Base-by-base conservation (phyloP, 2,888 invertebrate genomes). In the Melanophora roralis region DNA sequence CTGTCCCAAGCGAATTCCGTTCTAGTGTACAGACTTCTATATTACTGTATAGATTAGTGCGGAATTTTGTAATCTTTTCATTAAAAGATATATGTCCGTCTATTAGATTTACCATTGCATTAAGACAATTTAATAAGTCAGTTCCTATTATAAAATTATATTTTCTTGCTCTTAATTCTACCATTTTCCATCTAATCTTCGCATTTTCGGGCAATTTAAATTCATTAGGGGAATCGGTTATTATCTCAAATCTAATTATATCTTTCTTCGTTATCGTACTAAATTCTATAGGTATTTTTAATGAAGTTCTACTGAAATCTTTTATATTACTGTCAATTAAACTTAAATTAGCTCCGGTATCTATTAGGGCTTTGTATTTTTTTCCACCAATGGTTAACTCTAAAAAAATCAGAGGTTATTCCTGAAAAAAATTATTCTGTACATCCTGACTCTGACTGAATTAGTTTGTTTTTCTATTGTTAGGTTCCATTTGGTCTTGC, bases 301-400 rank as follows among this genome's bases (percentile, higher is more conserved):
- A 16, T 43, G 40, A 43, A 43, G n/a, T 53, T 19, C 5, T 64
- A 21, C 21, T 2, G 9, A 34, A 49, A 14, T 34, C 36, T 14
- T 34, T 64, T 21, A 49, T 64, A 34, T 21, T 49, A 7, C 11
- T 36, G 14, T 64, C 49, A 9, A 64, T 38, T 49, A 64, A 23
- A 9, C 64, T 64, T 21, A 49, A 21, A 7, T n/a, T 64, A 4
- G 51, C 60, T 4, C 62, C 72, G 12, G 62, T 72, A 32, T 72
- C 72, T 62, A 72, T 53, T 19, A 72, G 19, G 4, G 72, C 72
- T n/a, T n/a, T 72, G 32, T 62, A 72, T n/a, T 40, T 49, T 32
- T 51, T 67, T 19, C n/a, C 49, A 8, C 27, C 40, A 38, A 74
- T 74, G 36, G 49, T 74, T 6, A 74, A 36, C 12, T 8, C 16